These are phyloP conservation scores for Sinella curviseta DNA, from an alignment of 1,140 invertebrate species.

Conservation along the genomic window DNA sequence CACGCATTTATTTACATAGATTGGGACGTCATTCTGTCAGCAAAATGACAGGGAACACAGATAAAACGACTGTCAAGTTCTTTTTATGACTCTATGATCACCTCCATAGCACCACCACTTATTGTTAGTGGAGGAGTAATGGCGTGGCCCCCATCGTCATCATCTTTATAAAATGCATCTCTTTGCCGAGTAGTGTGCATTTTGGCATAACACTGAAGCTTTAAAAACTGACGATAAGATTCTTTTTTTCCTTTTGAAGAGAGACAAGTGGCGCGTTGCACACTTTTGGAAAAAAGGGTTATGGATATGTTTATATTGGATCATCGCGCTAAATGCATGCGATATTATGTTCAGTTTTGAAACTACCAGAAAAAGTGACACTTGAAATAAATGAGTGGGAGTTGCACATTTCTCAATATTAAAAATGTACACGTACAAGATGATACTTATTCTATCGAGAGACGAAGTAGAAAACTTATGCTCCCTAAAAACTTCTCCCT, in stretches of 20 bases:
- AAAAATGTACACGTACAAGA: not conserved
- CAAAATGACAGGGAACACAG: slow-evolving; percentile 35
- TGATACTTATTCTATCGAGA: not conserved
- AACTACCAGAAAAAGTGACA: slow-evolving; percentile 1
- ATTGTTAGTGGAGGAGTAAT: not conserved
- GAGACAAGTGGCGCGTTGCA: no score
- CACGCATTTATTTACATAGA: slow-evolving; percentile 39
- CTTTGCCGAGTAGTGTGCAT: no score
- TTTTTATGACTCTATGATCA: slow-evolving; percentile 41
- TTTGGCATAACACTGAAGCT: no score
- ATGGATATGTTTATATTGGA: no score
- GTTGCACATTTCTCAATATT: slow-evolving; percentile 12
- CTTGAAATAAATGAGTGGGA: slow-evolving; percentile 19
- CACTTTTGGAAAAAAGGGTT: no score
- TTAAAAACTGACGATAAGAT: no score
- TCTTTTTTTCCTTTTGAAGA: no score
- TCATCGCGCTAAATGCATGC: no score
- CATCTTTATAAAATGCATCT: slow-evolving; percentile 1
- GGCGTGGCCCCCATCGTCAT: not conserved
- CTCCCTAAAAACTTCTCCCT: no score
- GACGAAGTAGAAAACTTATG: no score
- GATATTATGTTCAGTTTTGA: no score
- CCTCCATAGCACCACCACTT: slow-evolving; percentile 1
- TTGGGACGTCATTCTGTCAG: slow-evolving; percentile 42
- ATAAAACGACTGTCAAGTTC: slow-evolving; percentile 39